Conservation (phyloP, 2,113 vertebrate species). For the Hippocampus guttulatus region DNA sequence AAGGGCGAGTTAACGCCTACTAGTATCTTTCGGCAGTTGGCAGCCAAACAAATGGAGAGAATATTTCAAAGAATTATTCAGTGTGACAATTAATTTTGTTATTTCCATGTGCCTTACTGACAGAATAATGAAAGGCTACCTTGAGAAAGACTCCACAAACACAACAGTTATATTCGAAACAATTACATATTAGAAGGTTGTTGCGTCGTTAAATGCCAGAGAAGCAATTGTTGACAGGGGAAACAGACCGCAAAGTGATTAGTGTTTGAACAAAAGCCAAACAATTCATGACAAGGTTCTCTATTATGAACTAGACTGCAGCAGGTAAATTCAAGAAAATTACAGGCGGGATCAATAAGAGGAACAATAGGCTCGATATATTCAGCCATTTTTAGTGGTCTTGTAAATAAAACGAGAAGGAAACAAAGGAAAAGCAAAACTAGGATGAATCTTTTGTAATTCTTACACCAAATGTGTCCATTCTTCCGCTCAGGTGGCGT, state of each 20-base stretch:
- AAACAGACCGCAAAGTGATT: slow-evolving; percentile 22
- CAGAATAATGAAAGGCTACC: slow-evolving; percentile 4
- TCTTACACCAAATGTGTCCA: slow-evolving; percentile 46
- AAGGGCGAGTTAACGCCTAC: slow-evolving; percentile 35
- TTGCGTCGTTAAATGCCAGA: slow-evolving; percentile 23
- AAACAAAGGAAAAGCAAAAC: slow-evolving; percentile 18
- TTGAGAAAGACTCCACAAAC: neutral
- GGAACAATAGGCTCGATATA: neutral
- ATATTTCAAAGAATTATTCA: slow-evolving; percentile 55
- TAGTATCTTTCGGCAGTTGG: slow-evolving; percentile 48
- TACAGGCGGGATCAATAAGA: neutral
- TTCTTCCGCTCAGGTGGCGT: slow-evolving; percentile 48
- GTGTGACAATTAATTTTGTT: slow-evolving; percentile 31
- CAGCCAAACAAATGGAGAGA: slow-evolving; percentile 50
- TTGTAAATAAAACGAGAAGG: slow-evolving; percentile 24
- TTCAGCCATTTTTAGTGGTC: neutral
- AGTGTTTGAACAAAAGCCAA: slow-evolving; percentile 20
- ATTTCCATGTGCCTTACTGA: slow-evolving; percentile 24
- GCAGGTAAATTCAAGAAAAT: neutral
- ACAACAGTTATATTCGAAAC: slow-evolving; percentile 20
- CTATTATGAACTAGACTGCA: slow-evolving; percentile 6
- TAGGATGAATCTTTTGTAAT: slow-evolving; percentile 37
- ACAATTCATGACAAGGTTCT: slow-evolving; percentile 23
- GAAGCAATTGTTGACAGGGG: slow-evolving; percentile 26
- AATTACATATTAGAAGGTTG: slow-evolving; percentile 23